Base-by-base conservation (phyloP, 1,140 invertebrate species). In the Aphelinus certus region DNA sequence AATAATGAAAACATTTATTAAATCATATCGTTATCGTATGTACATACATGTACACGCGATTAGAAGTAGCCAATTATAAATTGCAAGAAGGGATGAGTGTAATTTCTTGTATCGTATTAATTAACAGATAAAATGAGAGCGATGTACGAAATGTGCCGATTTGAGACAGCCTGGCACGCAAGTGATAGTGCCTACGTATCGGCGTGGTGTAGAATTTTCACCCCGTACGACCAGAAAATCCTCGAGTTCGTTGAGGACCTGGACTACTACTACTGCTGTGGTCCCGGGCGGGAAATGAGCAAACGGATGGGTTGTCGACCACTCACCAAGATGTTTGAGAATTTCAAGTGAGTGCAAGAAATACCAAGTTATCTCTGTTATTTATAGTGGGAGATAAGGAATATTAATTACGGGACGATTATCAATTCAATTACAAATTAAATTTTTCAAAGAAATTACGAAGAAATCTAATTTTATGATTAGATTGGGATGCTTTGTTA, bases 191-290 rank as follows among this genome's bases (percentile, higher is more conserved):
- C 26, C 26, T 26, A 26, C 26, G 85, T 88, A 53, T 94, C 93
- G 7, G 89, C 93, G 0, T 95, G 94, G 94, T 95, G 94, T 82
- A 88, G 90, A 78, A 91, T 90, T 9, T 94, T 95, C 79, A 90
- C 89, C 62, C 90, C 91, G 71, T 90, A 93, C 58, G 93, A 95
- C 78, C 86, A 95, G 1, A 87, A 90, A 75, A 84, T 94, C 1
- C 71, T 96, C 49, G 95, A 97, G 81, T 97, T 95, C 81, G 86
- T 89, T 2, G 92, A 94, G 83, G 95, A 97, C 86, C 84, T 96
- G 7, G 89, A 93, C 81, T 92, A 93, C 76, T 96, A 94, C 81
- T 95, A 95, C 84, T 91, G 90, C 72, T 90, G 91, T 68, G 94
- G 94, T 3, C 94, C 94, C 82, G 95, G 94, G 0, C 91, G 91